Conservation (phyloP, 2,113 vertebrate species). For the Coptodon bakossiorum region DNA sequence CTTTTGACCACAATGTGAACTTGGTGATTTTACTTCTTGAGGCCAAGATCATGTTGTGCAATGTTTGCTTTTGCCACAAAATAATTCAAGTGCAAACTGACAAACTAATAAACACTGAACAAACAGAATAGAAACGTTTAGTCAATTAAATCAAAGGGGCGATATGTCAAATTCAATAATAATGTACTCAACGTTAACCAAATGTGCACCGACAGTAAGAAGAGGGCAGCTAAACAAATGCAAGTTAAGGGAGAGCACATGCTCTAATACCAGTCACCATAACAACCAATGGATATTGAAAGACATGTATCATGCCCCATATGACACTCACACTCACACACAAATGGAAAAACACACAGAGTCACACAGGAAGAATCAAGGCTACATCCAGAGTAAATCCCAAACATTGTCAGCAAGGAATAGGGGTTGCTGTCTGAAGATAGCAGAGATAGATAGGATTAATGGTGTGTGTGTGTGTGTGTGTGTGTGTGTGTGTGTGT, state of each 20-base stretch:
- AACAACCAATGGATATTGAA: constrained; percentile 15
- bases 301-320: constrained; percentile 14
- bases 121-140: not conserved
- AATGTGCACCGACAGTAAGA: not conserved
- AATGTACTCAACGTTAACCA: not conserved
- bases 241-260: not conserved
- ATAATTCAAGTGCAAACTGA: not conserved
- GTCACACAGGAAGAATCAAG: constrained; percentile 27
- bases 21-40: not conserved
- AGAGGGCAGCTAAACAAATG: not conserved
- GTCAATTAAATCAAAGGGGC: not conserved
- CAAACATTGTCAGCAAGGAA: constrained; percentile 38
- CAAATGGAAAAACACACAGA: not conserved
- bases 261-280: constrained; percentile 19
- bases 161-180: not conserved
- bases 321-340: not conserved
- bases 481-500: not conserved
- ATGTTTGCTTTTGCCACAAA: not conserved
- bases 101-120: not conserved
- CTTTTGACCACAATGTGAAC: not conserved
- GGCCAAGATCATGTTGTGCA: not conserved
- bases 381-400: constrained; percentile 50
- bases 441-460: constrained; percentile 25
- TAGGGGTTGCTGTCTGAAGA: constrained; percentile 37
- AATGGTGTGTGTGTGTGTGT: not conserved